Percentiles rank a stretch among this genome's conserved stretches.
Evolutionary conservation across 2,113 vertebrate genomes (phyloP).

Genomic region (Jaculus jaculus): DNA sequence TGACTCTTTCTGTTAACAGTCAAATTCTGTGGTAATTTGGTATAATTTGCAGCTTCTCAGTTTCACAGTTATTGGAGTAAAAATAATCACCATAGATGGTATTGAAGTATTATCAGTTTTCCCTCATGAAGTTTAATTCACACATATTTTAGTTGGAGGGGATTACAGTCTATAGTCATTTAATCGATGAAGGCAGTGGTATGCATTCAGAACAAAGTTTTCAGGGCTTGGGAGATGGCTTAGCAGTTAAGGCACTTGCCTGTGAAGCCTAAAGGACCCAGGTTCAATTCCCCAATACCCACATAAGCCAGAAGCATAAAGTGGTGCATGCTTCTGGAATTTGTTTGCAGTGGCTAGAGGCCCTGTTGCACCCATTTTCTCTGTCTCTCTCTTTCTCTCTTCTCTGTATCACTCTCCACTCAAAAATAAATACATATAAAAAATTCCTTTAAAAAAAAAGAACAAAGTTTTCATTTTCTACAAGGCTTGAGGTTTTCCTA

Average conservation of each 20-base stretch:
- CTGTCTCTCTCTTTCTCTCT: too few species aligned
- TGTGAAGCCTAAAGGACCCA: too few species aligned
- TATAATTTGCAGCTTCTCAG: conserved; percentile 63
- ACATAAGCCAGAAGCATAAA: too few species aligned
- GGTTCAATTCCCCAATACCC: too few species aligned
- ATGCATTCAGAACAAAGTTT: conserved; percentile 42
- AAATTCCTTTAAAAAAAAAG: neutral
- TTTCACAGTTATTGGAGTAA: conserved; percentile 38
- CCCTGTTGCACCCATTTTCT: too few species aligned
- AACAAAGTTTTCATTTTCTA: conserved; percentile 62
- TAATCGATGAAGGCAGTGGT: conserved; percentile 54
- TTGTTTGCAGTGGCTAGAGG: too few species aligned
- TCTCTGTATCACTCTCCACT: too few species aligned
- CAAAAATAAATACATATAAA: too few species aligned
- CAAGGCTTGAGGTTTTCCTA: neutral
- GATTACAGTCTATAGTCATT: conserved; percentile 23
- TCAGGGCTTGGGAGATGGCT: neutral
- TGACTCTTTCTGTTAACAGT: conserved; percentile 63
- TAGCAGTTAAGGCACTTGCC: too few species aligned
- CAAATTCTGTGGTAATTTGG: conserved; percentile 66
- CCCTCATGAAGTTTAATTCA: conserved; percentile 42
- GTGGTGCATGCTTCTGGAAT: too few species aligned
- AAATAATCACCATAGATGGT: conserved; percentile 32
- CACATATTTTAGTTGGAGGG: conserved; percentile 41
- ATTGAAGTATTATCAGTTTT: conserved; percentile 44